Conservation (phyloP, 2,888 invertebrate genomes). For the Oligia fasciuncula region DNA sequence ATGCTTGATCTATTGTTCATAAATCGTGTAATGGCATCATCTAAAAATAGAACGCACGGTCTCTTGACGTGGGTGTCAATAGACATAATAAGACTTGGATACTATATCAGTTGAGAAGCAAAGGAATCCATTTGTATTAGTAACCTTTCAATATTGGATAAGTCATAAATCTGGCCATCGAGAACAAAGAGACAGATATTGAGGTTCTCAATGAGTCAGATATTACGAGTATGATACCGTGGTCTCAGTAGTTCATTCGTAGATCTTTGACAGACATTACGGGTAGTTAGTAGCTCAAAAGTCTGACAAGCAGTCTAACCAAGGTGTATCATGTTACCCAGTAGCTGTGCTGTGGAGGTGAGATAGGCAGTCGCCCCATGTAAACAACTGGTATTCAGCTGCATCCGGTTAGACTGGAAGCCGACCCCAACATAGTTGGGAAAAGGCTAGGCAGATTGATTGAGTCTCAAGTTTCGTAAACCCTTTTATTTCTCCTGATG, state of each 20-base stretch:
- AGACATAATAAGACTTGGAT: slow-evolving; percentile 12
- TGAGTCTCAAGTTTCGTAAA: background rate
- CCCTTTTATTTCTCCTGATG: background rate
- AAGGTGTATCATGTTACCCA: background rate
- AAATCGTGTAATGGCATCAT: slow-evolving; percentile 30
- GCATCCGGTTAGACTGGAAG: background rate
- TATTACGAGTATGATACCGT: too few species aligned
- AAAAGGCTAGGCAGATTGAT: background rate
- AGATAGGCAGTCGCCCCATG: background rate
- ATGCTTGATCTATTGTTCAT: slow-evolving; percentile 42
- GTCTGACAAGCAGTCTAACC: background rate
- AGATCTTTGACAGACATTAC: background rate
- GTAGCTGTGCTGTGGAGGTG: background rate
- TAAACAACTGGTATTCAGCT: background rate
- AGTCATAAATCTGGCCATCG: background rate
- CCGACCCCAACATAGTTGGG: background rate
- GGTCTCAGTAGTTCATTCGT: background rate
- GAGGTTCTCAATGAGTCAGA: background rate
- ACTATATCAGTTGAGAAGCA: slow-evolving; percentile 18
- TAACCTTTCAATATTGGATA: background rate
- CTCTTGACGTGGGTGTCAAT: slow-evolving; percentile 39
- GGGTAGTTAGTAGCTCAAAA: background rate
- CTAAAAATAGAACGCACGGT: slow-evolving; percentile 41
- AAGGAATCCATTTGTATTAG: slow-evolving; percentile 18
- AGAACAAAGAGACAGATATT: background rate